phyloP scores from a whole-genome alignment of 2,888 invertebrate genomes.

The Zhuqinia jingwanae region DNA sequence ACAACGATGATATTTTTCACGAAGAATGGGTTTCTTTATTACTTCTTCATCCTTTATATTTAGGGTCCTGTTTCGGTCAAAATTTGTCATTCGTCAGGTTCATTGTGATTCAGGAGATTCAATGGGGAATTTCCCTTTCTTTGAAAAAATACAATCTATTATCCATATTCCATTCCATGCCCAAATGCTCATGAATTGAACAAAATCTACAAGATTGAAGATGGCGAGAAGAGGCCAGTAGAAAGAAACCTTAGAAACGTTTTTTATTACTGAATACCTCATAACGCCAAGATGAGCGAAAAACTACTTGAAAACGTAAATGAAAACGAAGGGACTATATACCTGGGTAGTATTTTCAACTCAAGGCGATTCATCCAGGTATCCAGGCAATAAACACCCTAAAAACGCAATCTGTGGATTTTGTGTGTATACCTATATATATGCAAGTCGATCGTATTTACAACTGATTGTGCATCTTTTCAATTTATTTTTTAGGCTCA shows the following conservation, averaged over 20 bases:
- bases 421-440: background rate
- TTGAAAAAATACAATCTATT: background rate
- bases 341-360: background rate
- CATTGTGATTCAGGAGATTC: conserved; percentile 11
- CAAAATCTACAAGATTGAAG: background rate
- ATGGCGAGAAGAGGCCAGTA: background rate
- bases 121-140: conserved; percentile 7
- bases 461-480: conserved; percentile 9
- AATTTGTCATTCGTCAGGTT: conserved; percentile 66
- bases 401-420: background rate
- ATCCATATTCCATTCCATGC: no score
- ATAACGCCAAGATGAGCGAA: background rate
- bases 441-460: background rate
- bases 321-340: conserved; percentile 31
- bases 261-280: background rate
- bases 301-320: conserved; percentile 9
- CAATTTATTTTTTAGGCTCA: no score
- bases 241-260: conserved; percentile 31
- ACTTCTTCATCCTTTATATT: conserved; percentile 13
- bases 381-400: background rate
- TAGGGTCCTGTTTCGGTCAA: background rate
- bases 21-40: conserved; percentile 31
- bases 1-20: background rate
- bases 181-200: no score
- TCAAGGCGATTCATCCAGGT: background rate